A percentile compares a stretch with the other conserved stretches of the same genome.
Conservation (phyloP, 2,113 vertebrate species). For the Neodon shergylaensis region DNA sequence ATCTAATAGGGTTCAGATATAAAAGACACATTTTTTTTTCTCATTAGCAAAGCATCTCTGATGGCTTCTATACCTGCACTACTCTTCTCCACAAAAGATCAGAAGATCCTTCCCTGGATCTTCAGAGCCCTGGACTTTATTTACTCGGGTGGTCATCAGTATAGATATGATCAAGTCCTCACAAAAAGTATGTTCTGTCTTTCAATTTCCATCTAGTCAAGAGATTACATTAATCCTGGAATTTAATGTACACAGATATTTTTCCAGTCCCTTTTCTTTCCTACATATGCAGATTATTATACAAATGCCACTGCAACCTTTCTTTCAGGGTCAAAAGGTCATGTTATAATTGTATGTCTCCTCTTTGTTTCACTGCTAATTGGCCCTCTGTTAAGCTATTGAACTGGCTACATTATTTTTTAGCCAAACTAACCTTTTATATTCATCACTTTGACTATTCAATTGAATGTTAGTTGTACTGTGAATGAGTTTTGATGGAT, state of each 20-base stretch:
- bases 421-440: not conserved
- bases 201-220: not conserved
- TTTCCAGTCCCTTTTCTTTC: not conserved
- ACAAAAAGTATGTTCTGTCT: not conserved
- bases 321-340: rapidly evolving
- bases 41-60: not conserved
- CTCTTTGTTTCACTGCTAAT: not conserved
- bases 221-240: not conserved
- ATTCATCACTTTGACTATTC: not conserved
- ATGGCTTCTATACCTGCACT: not conserved
- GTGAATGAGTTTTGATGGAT: not conserved
- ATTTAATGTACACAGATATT: not conserved
- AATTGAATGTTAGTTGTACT: not conserved
- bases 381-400: not conserved
- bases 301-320: not conserved
- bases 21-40: not conserved
- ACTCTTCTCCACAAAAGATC: not conserved
- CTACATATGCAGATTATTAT: not conserved
- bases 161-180: rapidly evolving
- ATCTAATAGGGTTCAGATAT: not conserved
- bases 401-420: not conserved
- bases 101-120: not conserved
- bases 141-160: not conserved
- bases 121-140: not conserved
- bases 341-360: not conserved